These are phyloP conservation scores for Lordiphosa stackelbergi DNA, from an alignment of 1,140 invertebrate species.

Conservation along the genomic window DNA sequence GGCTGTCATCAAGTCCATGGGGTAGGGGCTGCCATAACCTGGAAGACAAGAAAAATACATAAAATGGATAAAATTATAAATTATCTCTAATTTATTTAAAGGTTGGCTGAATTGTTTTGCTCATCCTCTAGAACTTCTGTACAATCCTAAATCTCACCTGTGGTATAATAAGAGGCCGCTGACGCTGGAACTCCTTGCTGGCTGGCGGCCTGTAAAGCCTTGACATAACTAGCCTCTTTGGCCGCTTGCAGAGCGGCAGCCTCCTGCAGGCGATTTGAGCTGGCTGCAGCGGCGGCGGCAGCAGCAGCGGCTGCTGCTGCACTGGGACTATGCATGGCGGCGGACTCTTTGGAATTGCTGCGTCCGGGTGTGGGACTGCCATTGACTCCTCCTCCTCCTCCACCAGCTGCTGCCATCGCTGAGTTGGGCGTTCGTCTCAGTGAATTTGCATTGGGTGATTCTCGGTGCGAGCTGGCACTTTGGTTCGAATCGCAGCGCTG, in stretches of 20 bases:
- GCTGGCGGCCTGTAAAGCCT: constrained; percentile 78
- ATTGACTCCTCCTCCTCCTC: constrained; percentile 22
- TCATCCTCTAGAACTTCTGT: no score
- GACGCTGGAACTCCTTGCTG: constrained; percentile 78
- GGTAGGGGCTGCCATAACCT: constrained; percentile 79
- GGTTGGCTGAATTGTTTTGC: no score
- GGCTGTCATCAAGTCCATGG: constrained; percentile 85
- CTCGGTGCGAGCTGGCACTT: constrained; percentile 75
- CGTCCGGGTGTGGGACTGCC: constrained; percentile 62
- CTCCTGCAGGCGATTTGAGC: constrained; percentile 65
- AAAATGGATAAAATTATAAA: background rate
- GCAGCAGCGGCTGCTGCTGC: constrained; percentile 40
- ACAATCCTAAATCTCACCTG: constrained; percentile 31
- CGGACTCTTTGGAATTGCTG: constrained; percentile 73
- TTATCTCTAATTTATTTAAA: background rate
- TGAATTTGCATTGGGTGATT: constrained; percentile 52
- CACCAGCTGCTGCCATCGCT: constrained; percentile 11
- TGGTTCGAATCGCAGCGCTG: constrained; percentile 76
- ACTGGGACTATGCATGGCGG: constrained; percentile 53
- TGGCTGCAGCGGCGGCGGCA: constrained; percentile 41
- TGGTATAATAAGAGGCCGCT: constrained; percentile 56
- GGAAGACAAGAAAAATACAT: constrained; percentile 69
- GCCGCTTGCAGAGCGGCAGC: constrained; percentile 62
- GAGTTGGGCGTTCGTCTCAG: constrained; percentile 55
- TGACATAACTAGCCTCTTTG: constrained; percentile 73